These are phyloP conservation scores for Betta splendens DNA, from an alignment of 2,797 vertebrate genomes.

Conservation along the genomic window DNA sequence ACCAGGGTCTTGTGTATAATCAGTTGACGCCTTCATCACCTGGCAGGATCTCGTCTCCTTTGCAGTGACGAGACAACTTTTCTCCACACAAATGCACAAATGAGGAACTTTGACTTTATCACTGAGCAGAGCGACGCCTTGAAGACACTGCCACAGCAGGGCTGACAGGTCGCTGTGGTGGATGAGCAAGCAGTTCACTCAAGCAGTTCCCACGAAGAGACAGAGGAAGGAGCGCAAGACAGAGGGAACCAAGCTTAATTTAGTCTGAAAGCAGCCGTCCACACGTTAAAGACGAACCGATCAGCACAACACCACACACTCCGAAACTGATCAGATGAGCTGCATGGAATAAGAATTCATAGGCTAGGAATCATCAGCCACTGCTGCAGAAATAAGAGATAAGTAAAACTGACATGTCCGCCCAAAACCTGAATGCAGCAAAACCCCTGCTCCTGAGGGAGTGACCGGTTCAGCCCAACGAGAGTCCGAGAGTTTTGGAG, in stretches of 20 bases:
- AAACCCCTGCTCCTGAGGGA: too few relatives aligned
- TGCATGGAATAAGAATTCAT: too few relatives aligned
- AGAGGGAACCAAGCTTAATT: conserved; percentile 7
- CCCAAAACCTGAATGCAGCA: too few relatives aligned
- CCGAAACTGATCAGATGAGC: too few relatives aligned
- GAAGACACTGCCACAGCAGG: conserved; percentile 44
- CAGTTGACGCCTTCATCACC: conserved; percentile 1
- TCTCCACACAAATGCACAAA: conserved; percentile 11
- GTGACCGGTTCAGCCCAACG: too few relatives aligned
- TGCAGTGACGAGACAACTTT: conserved; percentile 17
- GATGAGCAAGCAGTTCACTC: conserved; percentile 55
- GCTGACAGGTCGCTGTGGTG: conserved; percentile 55
- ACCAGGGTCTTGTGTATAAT: too few relatives aligned
- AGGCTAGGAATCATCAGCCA: too few relatives aligned
- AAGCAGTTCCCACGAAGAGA: conserved; percentile 38
- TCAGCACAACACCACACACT: too few relatives aligned
- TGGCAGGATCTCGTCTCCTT: not conserved
- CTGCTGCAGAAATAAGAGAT: too few relatives aligned
- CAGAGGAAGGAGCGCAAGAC: conserved; percentile 3
- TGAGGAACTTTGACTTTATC: conserved; percentile 38
- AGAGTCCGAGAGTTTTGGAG: not conserved
- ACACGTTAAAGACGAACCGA: too few relatives aligned
- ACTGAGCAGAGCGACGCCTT: not conserved
- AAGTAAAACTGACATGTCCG: too few relatives aligned
- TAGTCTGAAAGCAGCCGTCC: conserved; percentile 16